Evolutionary conservation across 2,888 invertebrate genomes (phyloP).

Genomic region (Chouioia cunea): DNA sequence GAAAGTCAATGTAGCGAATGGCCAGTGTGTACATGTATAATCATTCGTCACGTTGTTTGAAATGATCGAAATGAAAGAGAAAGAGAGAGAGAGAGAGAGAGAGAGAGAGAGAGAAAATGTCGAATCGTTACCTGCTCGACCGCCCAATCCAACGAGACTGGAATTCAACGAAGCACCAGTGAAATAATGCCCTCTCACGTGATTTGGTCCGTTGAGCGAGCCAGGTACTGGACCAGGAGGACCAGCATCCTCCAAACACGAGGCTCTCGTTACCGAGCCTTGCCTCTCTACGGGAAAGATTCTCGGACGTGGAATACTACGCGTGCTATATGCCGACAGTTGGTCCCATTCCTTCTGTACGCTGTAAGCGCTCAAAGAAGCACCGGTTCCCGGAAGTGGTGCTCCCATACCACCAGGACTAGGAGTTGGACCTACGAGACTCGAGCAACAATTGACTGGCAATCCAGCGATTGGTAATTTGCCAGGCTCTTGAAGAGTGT

Average conservation of each 20-base stretch:
- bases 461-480: slow-evolving; percentile 80
- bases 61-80: no score
- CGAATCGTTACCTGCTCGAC: slow-evolving; percentile 44
- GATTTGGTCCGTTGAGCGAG: slow-evolving; percentile 21
- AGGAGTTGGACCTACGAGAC: slow-evolving; percentile 76
- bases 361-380: slow-evolving; percentile 87
- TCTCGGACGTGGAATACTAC: slow-evolving; percentile 89
- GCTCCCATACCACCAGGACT: slow-evolving; percentile 85
- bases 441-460: slow-evolving; percentile 85
- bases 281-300: slow-evolving; percentile 81
- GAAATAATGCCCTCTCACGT: slow-evolving; percentile 43
- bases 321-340: slow-evolving; percentile 90
- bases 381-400: slow-evolving; percentile 81
- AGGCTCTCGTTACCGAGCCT: slow-evolving; percentile 70
- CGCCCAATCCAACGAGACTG: slow-evolving; percentile 42
- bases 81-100: no score
- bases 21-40: no score
- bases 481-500: slow-evolving; percentile 73
- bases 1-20: no score
- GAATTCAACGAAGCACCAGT: slow-evolving; percentile 41
- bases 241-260: slow-evolving; percentile 74
- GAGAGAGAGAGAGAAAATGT: no score
- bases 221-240: slow-evolving; percentile 5
- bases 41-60: no score
- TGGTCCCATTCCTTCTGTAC: slow-evolving; percentile 90